These are phyloP conservation scores for Piscicola geometra DNA, from an alignment of 2,888 invertebrate species.

Conservation along the genomic window DNA sequence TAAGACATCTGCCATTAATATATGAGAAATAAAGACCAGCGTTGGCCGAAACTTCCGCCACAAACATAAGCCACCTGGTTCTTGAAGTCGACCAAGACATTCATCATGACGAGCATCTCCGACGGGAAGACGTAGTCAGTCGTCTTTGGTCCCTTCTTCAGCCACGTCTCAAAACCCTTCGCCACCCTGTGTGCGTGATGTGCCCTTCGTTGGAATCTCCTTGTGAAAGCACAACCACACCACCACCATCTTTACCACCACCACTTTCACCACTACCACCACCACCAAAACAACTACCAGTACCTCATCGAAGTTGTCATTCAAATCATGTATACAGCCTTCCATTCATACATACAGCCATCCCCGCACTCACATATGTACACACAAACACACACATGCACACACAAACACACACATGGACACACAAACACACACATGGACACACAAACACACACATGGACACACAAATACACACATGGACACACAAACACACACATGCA, in stretches of 20 bases:
- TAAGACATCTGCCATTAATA: neutral
- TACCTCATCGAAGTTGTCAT: neutral
- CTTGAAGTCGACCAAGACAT: constrained; percentile 80
- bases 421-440: no score
- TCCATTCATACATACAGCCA: no score
- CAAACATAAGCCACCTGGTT: constrained; percentile 48
- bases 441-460: no score
- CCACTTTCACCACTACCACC: no score
- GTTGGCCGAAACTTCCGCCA: constrained; percentile 12
- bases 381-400: no score
- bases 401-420: no score
- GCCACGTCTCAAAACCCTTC: constrained; percentile 66
- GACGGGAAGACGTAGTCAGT: constrained; percentile 95
- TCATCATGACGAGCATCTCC: constrained; percentile 98
- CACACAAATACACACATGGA: no score
- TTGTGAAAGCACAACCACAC: no score
- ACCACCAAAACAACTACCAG: neutral
- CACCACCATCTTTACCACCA: no score
- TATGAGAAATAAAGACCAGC: neutral
- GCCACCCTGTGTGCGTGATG: constrained; percentile 42
- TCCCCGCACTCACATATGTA: no score
- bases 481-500: no score
- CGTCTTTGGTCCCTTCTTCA: constrained; percentile 59
- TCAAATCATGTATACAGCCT: neutral
- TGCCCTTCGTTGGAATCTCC: no score